A percentile compares a stretch with the other conserved stretches of the same genome.
These are phyloP conservation scores for Platypus cylindrus DNA, from an alignment of 2,888 invertebrate genomes.

Conservation along the genomic window DNA sequence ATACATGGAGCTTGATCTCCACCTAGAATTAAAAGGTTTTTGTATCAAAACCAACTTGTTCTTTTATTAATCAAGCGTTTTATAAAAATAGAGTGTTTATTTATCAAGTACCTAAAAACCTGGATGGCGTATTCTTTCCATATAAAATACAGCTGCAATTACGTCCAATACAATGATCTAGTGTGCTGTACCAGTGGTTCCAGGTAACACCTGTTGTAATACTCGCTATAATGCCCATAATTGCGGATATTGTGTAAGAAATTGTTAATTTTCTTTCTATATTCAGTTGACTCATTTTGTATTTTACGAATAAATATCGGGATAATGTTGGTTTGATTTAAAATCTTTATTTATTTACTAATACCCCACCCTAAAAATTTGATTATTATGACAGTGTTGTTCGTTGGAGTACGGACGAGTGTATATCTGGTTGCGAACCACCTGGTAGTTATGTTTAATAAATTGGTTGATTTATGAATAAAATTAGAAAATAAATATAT, in stretches of 20 bases:
- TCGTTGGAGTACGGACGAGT: too few species aligned
- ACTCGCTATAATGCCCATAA: constrained; percentile 27
- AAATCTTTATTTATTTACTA: too few species aligned
- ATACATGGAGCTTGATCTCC: constrained; percentile 52
- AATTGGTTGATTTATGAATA: too few species aligned
- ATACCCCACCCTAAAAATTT: too few species aligned
- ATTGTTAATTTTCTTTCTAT: constrained; percentile 28
- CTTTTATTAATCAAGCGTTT: too few species aligned
- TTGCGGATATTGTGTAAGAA: constrained; percentile 25
- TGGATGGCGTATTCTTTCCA: constrained; percentile 46
- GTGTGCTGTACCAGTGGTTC: constrained; percentile 54
- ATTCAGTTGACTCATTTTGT: constrained; percentile 25
- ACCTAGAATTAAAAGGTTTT: constrained; percentile 32
- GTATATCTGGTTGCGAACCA: too few species aligned
- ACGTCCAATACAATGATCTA: constrained; percentile 52
- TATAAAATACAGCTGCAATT: constrained; percentile 60
- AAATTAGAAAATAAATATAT: too few species aligned
- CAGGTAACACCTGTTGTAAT: constrained; percentile 50
- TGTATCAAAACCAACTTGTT: background rate
- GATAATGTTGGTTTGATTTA: too few species aligned
- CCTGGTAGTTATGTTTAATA: too few species aligned
- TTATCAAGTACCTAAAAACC: constrained; percentile 41
- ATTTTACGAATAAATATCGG: too few species aligned
- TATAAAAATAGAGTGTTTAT: too few species aligned
- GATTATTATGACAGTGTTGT: too few species aligned